Base-by-base conservation (phyloP, 1,140 invertebrate species). In the Hycleus phaleratus region DNA sequence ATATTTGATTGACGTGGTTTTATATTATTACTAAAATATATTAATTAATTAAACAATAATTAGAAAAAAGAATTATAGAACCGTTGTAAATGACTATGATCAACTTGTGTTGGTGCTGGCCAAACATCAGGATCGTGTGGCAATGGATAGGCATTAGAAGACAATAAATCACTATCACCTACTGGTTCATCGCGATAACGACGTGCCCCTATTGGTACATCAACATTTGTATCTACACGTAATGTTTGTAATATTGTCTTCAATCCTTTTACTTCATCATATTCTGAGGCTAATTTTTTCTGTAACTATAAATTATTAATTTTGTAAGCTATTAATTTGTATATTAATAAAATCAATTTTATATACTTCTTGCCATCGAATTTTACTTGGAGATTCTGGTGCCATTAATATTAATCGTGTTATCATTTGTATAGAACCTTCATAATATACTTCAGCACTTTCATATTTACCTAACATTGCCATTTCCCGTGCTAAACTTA, bases 401-500 rank as follows among this genome's bases (percentile, higher is more conserved):
- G 94, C 91, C 40, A 85, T 87, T 11, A 83, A 79, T 44, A 97
- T 80, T 26, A 95, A 80, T 64, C 84, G 85, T 68, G 93, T 89
- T 65, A 96, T 90, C 76, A 94, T 90, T 73, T 93, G 90, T 38
- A 95, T 80, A 3, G 93, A 90, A 47, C 93, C 91, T 77, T 97
- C 90, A 73, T 97, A 98, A 76, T 97, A 97, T 46, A 97, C 91
- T 65, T 86, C 80, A 8, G 94, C 90, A 55, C 90, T 91, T 69
- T 97, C 95, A 73, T 98, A 98, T 74, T 97, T 96, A 5, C 95
- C 94, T 70, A 92, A 86, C 59, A 97, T 77, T 53, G 93, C 91
- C 86, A 91, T 93, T 78, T 98, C 94, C 65, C 95, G 81, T 38
- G 91, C 95, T 71, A 96, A 78, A 77, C 93, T 94, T 52, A 90